Evolutionary conservation across 2,113 vertebrate species (phyloP).

Genomic region (Plotosus lineatus): DNA sequence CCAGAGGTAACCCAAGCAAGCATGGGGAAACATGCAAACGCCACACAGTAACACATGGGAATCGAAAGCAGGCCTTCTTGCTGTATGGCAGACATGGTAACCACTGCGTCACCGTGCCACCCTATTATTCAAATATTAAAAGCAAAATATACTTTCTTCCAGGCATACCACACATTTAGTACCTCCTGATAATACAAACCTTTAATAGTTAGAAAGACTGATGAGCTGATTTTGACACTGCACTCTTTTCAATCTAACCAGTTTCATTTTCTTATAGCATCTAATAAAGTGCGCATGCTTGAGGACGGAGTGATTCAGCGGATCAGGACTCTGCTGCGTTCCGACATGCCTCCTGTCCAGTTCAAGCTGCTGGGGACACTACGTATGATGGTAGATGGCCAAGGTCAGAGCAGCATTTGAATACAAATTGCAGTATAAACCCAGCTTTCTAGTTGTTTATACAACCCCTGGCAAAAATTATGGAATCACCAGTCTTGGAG

Average conservation of each 20-base stretch:
- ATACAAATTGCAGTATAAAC: background rate
- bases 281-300: conserved; percentile 82
- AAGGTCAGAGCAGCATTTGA: conserved; percentile 67
- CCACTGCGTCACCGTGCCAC: no score
- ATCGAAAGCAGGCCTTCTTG: no score
- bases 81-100: no score
- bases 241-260: background rate
- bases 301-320: conserved; percentile 75
- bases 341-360: conserved; percentile 83
- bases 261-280: conserved; percentile 54
- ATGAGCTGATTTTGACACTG: background rate
- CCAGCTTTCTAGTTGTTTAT: background rate
- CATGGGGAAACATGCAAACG: no score
- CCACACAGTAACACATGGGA: no score
- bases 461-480: no score
- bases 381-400: conserved; percentile 83
- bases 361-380: conserved; percentile 83
- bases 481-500: no score
- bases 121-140: no score
- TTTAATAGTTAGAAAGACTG: background rate
- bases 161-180: background rate
- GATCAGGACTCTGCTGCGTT: conserved; percentile 78
- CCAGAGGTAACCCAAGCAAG: no score
- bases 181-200: background rate
- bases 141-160: background rate